Evolutionary conservation across 2,113 vertebrate species (phyloP).

Genomic region (Albula goreensis): DNA sequence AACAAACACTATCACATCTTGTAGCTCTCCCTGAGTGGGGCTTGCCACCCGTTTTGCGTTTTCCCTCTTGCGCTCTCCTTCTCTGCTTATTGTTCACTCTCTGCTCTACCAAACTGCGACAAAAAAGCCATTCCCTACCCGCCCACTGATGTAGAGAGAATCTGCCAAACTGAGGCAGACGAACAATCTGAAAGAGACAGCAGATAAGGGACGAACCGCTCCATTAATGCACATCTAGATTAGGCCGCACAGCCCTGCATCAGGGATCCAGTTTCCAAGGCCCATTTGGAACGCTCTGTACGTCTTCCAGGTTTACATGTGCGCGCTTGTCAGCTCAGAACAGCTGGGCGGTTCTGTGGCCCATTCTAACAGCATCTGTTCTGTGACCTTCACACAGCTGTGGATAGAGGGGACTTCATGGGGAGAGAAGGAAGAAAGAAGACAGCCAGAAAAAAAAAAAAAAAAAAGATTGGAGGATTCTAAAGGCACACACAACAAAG

Average conservation of each 20-base stretch:
- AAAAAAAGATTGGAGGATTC: not conserved
- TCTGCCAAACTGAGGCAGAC: not conserved
- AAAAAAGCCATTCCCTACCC: not conserved
- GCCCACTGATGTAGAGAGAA: not conserved
- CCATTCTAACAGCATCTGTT: not conserved
- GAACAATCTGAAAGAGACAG: not conserved
- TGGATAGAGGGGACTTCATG: not conserved
- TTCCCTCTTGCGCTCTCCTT: not conserved
- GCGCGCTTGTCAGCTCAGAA: not conserved
- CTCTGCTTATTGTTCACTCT: not conserved
- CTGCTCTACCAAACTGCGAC: too few species aligned
- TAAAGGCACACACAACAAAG: slow-evolving; percentile 1
- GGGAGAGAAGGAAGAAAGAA: not conserved
- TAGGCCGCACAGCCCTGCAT: not conserved
- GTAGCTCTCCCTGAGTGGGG: too few species aligned
- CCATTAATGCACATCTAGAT: not conserved
- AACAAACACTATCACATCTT: too few species aligned
- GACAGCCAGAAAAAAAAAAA: not conserved
- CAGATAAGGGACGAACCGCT: not conserved
- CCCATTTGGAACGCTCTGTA: not conserved
- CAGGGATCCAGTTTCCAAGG: too few species aligned
- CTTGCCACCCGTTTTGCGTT: not conserved
- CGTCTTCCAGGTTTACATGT: not conserved
- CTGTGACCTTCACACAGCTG: not conserved
- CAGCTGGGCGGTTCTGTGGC: not conserved